phyloP scores from a whole-genome alignment of 1,140 invertebrate genomes.

The Nasonia vitripennis region DNA sequence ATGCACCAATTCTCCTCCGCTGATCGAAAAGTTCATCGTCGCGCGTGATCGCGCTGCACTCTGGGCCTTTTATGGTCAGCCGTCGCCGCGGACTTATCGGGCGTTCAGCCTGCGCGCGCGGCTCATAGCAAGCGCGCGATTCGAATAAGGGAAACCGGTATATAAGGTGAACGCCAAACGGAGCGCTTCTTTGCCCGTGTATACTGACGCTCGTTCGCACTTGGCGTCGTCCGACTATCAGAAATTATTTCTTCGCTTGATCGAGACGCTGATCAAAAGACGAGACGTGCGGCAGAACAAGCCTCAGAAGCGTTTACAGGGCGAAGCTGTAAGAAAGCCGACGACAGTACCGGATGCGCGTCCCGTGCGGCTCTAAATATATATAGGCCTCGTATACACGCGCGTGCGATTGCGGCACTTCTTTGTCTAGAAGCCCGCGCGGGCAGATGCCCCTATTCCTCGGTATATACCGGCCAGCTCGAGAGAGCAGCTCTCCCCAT shows the following conservation, averaged over 20 bases:
- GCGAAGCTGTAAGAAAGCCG: neutral
- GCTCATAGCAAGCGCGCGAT: constrained; percentile 20
- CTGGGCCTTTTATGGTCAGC: neutral
- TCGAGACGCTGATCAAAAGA: neutral
- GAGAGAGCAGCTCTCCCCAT: constrained; percentile 8
- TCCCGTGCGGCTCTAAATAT: constrained; percentile 1
- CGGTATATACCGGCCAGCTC: neutral
- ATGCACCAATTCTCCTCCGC: neutral
- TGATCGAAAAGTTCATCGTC: constrained; percentile 9
- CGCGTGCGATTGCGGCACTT: constrained; percentile 30
- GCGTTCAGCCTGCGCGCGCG: constrained; percentile 2
- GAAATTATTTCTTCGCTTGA: neutral
- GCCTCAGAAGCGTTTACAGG: neutral
- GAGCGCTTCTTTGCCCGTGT: neutral
- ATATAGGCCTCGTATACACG: neutral
- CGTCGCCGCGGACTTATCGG: constrained; percentile 55
- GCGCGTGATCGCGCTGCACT: constrained; percentile 21
- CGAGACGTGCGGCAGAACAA: neutral
- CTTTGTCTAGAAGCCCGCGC: constrained; percentile 44
- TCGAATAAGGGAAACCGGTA: constrained; percentile 59
- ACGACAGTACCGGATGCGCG: constrained; percentile 14
- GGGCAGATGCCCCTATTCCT: constrained; percentile 31
- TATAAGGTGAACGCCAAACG: neutral
- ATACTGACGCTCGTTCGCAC: no score
- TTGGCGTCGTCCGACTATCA: neutral